These are phyloP conservation scores for Cerastoderma edule DNA, from an alignment of 2,888 invertebrate species.

Conservation along the genomic window DNA sequence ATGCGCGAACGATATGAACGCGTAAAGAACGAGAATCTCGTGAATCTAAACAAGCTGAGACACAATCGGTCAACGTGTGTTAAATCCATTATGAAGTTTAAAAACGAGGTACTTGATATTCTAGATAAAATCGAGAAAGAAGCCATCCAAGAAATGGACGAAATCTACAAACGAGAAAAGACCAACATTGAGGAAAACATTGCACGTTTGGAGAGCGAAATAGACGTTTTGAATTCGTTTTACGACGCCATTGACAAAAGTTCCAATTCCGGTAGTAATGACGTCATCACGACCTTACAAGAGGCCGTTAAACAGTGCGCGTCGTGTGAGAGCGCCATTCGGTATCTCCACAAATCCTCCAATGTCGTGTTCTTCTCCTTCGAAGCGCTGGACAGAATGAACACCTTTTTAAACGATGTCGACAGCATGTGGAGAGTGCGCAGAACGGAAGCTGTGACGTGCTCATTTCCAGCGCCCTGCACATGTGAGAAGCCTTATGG, in stretches of 20 bases:
- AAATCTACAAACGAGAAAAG: conserved; percentile 31
- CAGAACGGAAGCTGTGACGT: conserved; percentile 29
- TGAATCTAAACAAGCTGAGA: conserved; percentile 26
- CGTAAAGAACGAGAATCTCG: conserved; percentile 45
- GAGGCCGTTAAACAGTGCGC: conserved; percentile 32
- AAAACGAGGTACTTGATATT: conserved; percentile 38
- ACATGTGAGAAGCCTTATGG: conserved; percentile 50
- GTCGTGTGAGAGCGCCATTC: conserved; percentile 32
- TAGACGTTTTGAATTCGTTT: conserved; percentile 32
- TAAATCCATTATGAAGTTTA: conserved; percentile 46
- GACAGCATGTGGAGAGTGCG: conserved; percentile 39
- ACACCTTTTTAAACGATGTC: conserved; percentile 10
- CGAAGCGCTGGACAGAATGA: conserved; percentile 29
- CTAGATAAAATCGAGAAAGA: conserved; percentile 54
- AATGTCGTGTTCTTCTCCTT: conserved; percentile 34
- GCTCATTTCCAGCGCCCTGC: conserved; percentile 45
- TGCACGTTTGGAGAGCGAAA: conserved; percentile 30
- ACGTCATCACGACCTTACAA: conserved; percentile 38
- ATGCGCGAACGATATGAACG: conserved; percentile 44
- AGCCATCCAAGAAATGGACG: conserved; percentile 51
- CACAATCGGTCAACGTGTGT: conserved; percentile 38
- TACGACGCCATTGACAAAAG: conserved; percentile 27
- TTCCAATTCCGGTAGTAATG: conserved; percentile 19
- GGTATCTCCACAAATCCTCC: conserved; percentile 37
- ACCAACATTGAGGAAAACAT: conserved; percentile 39